phyloP scores from a whole-genome alignment of 1,140 invertebrate genomes.

The Achatina immaculata region DNA sequence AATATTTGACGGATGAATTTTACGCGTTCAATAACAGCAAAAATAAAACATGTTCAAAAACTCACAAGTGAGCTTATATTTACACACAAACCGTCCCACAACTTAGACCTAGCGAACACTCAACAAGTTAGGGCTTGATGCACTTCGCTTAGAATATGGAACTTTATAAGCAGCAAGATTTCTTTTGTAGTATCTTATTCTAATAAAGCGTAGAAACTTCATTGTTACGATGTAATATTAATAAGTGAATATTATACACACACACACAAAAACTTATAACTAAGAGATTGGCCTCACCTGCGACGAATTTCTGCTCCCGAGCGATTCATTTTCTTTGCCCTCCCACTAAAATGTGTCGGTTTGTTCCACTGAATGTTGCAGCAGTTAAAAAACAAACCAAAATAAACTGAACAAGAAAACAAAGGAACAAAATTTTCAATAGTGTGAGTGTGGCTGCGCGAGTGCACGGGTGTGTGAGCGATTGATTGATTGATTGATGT shows the following conservation, averaged over 20 bases:
- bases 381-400: background rate
- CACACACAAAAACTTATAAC: background rate
- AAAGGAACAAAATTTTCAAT: background rate
- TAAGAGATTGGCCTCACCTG: background rate
- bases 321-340: constrained; percentile 11
- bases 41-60: too few species aligned
- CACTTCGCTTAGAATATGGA: background rate
- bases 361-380: background rate
- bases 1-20: background rate
- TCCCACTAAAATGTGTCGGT: background rate
- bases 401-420: too few species aligned
- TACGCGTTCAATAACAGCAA: too few species aligned
- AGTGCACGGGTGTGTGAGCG: too few species aligned
- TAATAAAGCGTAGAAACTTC: background rate
- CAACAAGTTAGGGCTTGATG: background rate
- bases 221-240: background rate
- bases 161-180: background rate
- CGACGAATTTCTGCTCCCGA: constrained; percentile 29
- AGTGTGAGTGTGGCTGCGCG: too few species aligned
- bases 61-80: too few species aligned
- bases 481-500: too few species aligned
- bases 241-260: background rate
- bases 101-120: background rate
- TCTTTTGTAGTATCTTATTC: background rate
- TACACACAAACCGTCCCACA: background rate